phyloP scores from a whole-genome alignment of 1,140 invertebrate genomes.

The Oncopodura yosiiana region DNA sequence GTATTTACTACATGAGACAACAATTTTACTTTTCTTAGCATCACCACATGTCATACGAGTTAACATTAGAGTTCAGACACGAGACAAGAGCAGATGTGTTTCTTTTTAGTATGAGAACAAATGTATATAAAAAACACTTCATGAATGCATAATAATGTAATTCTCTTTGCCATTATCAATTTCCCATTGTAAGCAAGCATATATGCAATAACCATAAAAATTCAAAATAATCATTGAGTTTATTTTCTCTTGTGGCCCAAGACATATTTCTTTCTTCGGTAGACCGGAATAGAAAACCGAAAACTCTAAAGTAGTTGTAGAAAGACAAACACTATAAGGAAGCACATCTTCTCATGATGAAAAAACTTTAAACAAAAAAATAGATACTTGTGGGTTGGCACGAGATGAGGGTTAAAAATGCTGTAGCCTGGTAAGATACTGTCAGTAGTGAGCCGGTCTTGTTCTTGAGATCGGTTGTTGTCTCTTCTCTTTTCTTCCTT shows the following conservation, averaged over 20 bases:
- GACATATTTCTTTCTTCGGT: background rate
- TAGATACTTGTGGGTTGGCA: background rate
- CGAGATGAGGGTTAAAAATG: too few species aligned
- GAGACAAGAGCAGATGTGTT: constrained; percentile 8
- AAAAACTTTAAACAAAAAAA: background rate
- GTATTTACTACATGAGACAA: constrained; percentile 7
- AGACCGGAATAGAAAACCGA: background rate
- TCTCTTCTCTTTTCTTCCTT: background rate
- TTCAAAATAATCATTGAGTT: too few species aligned
- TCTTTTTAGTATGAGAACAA: background rate
- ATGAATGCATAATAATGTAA: background rate
- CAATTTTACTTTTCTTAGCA: constrained; percentile 3
- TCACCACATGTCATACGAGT: background rate
- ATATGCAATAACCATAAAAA: constrained; percentile 1
- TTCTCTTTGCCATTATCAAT: background rate
- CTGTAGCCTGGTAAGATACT: background rate
- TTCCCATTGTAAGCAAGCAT: constrained; percentile 1
- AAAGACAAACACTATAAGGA: constrained; percentile 7
- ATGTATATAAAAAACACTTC: background rate
- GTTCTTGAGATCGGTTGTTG: constrained; percentile 1
- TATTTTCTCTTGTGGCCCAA: background rate
- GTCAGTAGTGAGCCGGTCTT: constrained; percentile 19
- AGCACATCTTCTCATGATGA: constrained; percentile 1
- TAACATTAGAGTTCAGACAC: background rate
- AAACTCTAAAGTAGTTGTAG: constrained; percentile 7